phyloP scores from a whole-genome alignment of 2,888 invertebrate genomes.

The Lepidocyrtoides sp. region DNA sequence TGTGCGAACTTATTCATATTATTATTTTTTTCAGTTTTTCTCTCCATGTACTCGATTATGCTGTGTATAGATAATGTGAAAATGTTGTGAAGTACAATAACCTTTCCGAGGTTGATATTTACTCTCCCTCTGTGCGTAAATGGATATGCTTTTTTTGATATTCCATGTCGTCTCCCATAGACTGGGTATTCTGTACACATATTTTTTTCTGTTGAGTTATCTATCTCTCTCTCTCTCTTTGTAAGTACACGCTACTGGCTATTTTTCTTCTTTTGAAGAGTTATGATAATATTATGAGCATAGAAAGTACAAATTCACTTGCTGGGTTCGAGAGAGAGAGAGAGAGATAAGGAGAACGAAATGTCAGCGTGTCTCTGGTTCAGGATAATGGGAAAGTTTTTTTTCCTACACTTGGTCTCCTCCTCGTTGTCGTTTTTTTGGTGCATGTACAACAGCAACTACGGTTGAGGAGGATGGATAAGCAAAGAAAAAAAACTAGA shows the following conservation, averaged over 20 bases:
- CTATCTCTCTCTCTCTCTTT: too few relatives aligned
- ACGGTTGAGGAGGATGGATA: constrained; percentile 1
- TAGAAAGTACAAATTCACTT: constrained; percentile 57
- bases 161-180: background rate
- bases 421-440: background rate
- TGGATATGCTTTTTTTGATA: constrained; percentile 15
- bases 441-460: background rate
- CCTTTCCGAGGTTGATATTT: constrained; percentile 72
- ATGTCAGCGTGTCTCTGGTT: constrained; percentile 76
- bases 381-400: constrained; percentile 78
- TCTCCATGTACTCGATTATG: constrained; percentile 36
- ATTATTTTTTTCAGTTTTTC: too few relatives aligned
- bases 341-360: constrained; percentile 69
- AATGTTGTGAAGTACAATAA: constrained; percentile 73
- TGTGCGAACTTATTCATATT: constrained; percentile 43
- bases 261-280: constrained; percentile 71
- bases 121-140: constrained; percentile 49
- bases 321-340: constrained; percentile 7
- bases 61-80: constrained; percentile 69
- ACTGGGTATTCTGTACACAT: background rate
- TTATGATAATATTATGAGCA: constrained; percentile 71
- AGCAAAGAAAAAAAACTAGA: constrained; percentile 30
- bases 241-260: constrained; percentile 66
- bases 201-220: constrained; percentile 19
- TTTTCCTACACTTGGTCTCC: constrained; percentile 46